These are phyloP conservation scores for Trichomalopsis sarcophagae DNA, from an alignment of 1,140 invertebrate genomes.

Conservation along the genomic window DNA sequence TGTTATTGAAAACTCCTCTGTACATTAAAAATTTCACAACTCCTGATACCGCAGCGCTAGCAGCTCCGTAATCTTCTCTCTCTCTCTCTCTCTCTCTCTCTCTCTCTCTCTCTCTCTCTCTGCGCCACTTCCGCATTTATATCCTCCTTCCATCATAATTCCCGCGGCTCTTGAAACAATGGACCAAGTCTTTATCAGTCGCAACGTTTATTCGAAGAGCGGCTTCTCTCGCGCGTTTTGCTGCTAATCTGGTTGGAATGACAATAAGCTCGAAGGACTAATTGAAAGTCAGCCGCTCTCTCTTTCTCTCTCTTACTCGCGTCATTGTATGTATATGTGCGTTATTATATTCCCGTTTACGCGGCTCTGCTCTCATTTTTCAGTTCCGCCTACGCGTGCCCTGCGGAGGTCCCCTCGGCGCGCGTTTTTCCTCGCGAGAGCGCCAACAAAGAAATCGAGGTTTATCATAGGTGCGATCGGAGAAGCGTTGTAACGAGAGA, in stretches of 20 bases:
- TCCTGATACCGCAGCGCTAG: no score
- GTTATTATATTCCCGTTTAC: conserved; percentile 7
- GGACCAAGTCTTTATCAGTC: not conserved
- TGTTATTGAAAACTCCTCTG: no score
- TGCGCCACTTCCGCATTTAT: no score
- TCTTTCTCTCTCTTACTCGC: no score
- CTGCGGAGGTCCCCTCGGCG: not conserved
- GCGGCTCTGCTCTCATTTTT: not conserved
- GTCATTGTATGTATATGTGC: not conserved
- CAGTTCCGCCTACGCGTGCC: not conserved
- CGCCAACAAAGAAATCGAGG: not conserved
- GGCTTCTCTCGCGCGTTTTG: not conserved
- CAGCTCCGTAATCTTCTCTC: not conserved
- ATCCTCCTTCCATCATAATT: not conserved
- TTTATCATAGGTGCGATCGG: not conserved
- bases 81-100: no score
- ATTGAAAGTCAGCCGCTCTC: conserved; percentile 22
- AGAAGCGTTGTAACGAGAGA: not conserved
- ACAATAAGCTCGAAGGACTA: conserved; percentile 20
- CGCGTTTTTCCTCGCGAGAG: no score
- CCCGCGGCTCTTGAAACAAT: not conserved
- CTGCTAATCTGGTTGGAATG: not conserved
- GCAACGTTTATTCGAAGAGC: not conserved
- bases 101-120: not conserved
- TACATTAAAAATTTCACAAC: not conserved